phyloP scores from a whole-genome alignment of 2,888 invertebrate species.

The Chrysotoxum bicinctum region DNA sequence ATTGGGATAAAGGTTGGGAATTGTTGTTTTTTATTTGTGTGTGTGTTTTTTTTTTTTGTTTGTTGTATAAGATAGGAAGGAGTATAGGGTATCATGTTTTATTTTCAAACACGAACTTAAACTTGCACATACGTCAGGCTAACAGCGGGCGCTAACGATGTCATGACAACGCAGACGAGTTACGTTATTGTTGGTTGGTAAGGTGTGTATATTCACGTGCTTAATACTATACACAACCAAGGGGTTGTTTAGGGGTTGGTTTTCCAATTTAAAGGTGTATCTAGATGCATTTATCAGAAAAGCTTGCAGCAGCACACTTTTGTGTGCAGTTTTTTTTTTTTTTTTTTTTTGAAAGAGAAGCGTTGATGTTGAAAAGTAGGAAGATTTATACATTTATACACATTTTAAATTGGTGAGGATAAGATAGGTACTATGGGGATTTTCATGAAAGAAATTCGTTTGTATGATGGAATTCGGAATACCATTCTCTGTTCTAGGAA shows the following conservation, averaged over 20 bases:
- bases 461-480: neutral
- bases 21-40: constrained; percentile 3
- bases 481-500: neutral
- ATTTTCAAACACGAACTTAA: constrained; percentile 72
- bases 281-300: constrained; percentile 69
- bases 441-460: neutral
- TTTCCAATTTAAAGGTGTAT: constrained; percentile 72
- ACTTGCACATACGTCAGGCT: constrained; percentile 72
- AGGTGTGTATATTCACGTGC: constrained; percentile 55
- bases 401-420: constrained; percentile 30
- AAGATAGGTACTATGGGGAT: neutral
- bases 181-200: constrained; percentile 30
- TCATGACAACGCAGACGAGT: constrained; percentile 72
- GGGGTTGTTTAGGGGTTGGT: constrained; percentile 71
- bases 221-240: constrained; percentile 48
- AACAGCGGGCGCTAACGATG: constrained; percentile 73
- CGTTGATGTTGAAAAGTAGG: constrained; percentile 54
- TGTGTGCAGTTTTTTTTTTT: constrained; percentile 3
- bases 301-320: constrained; percentile 39
- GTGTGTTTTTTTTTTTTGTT: neutral
- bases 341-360: neutral
- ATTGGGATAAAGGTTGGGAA: constrained; percentile 7
- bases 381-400: constrained; percentile 42
- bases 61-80: constrained; percentile 9
- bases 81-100: constrained; percentile 54